Base-by-base conservation (phyloP, 1,140 invertebrate species). In the Drosophila navojoa region DNA sequence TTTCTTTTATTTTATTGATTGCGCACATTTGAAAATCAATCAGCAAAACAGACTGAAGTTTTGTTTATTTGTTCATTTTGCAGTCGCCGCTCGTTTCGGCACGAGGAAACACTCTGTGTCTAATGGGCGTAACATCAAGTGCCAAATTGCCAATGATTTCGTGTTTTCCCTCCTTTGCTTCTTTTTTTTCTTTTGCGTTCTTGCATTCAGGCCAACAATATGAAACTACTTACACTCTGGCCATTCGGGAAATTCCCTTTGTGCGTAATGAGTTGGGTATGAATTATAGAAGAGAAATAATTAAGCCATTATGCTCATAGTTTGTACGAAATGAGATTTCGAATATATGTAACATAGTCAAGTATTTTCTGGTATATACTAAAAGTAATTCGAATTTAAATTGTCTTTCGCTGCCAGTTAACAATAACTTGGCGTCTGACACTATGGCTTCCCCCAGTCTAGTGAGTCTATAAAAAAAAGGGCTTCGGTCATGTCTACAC, bases 1-100 rank as follows among this genome's bases (percentile, higher is more conserved):
- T 50, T 64, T 58, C 35, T 35, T 22, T 70, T 62, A 38, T 80
- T 78, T 82, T 84, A 82, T 82, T 84, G 76, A 82, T 82, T 82
- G 82, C 79, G 79, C 80, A 82, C 79, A 84, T 84, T 84, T 82
- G 62, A 68, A 79, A 78, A 82, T 82, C 79, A 82, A 82, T 84
- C 79, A 79, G 71, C 71, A 53, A 52, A 32, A 42, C n/a, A n/a
- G 79, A 81, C 79, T 81, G 79, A 81, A 81, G 79, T 82, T 78
- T 81, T 81, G 79, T 81, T 81, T 81, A 81, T 81, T 82, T 81
- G 71, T 78, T 63, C 75, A 52, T 74, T 81, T 70, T 53, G 10
- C 55, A 73, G 58, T 68, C 52, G 32, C 32, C 9, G 32, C 32
- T 32, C 29, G 29, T 32, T 32, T 32, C 29, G 15, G 19, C 32